Base-by-base conservation (phyloP, 2,888 invertebrate genomes). In the Tineola bisselliella region DNA sequence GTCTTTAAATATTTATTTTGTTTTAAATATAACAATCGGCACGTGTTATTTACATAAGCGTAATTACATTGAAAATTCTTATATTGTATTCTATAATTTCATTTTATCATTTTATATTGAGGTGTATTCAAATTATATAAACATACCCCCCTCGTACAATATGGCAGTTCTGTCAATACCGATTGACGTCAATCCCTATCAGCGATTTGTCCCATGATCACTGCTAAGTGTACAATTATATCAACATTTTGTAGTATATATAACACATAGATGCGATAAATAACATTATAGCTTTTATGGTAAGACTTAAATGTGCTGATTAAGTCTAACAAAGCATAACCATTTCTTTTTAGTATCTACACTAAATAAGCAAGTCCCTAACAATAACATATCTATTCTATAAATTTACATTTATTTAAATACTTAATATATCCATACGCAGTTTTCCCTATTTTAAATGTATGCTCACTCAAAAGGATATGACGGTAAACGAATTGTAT, bases 401-500 rank as follows among this genome's bases (percentile, higher is more conserved):
- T 10, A 48, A 15, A n/a, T 8, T 18, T 19, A 25, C 1, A 18
- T 54, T 54, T 19, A 25, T 25, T 54, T 25, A 54, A 25, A 25
- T 25, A 25, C 17, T 54, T 54, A 54, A 25, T 10, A 25, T 5
- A 1, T 25, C 3, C 54, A 25, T 54, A 25, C 54, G 54, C 12
- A 54, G 19, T 54, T 19, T 54, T 13, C 12, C 54, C 54, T 10
- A 25, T 25, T 54, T 54, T 11, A 54, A 25, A 19, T 5, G 25
- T 54, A 54, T 5, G 25, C 25, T 12, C 6, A n/a, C 54, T 54
- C n/a, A 54, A 19, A 54, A 19, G 54, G 18, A 54, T 54, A 54
- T 54, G 54, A 54, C 25, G 54, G 25, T 54, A 54, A 54, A 25
- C 25, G 54, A 54, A 25, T 54, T 54, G 54, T 54, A 54, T 54